Base-by-base conservation (phyloP, 2,888 invertebrate genomes). In the Dynastes tityus region DNA sequence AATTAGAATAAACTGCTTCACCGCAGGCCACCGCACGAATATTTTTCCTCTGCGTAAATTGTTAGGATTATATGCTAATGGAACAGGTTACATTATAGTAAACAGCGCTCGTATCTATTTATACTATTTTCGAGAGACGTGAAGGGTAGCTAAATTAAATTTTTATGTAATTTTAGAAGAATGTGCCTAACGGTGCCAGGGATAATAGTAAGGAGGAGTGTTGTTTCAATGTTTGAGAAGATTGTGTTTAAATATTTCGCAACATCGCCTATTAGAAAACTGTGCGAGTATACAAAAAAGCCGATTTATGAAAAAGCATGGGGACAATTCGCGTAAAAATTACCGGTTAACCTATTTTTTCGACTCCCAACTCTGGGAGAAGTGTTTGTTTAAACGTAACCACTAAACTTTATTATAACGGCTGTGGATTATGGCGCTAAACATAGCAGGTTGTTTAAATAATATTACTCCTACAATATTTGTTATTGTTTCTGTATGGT, bases 1-100 rank as follows among this genome's bases (percentile, higher is more conserved):
- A 74, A 74, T 74, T 74, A 74, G 73, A 74, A 74, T 74, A 61
- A 61, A 74, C 73, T 74, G 61, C 73, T 74, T 74, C 73, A 74
- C 73, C 73, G 45, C 73, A 61, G 73, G 73, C 73, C 45, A 74
- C 58, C 40, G 61, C 55, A 58, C 13, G 73, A 74, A 74, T 74
- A 73, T 61, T 73, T 74, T 45, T 61, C 61, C 61, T 68, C 61
- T n/a, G 61, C 58, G 73, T 74, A 74, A 74, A 74, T 74, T 74
- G 73, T 74, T 73, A 58, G 73, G 73, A 58, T 73, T 73, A 73
- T 22, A 73, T 73, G 27, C 22, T 73, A 58, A 73, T 73, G 73
- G 73, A 73, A 73, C 58, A 58, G 73, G 58, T 73, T 74, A 58
- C 55, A 9, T 58, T 58, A 74, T 74, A 74, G 58, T 74, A 74